Percentiles rank a stretch among this genome's conserved stretches.
phyloP scores from a whole-genome alignment of 2,797 vertebrate species.

The Paratrypauchen microcephalus region DNA sequence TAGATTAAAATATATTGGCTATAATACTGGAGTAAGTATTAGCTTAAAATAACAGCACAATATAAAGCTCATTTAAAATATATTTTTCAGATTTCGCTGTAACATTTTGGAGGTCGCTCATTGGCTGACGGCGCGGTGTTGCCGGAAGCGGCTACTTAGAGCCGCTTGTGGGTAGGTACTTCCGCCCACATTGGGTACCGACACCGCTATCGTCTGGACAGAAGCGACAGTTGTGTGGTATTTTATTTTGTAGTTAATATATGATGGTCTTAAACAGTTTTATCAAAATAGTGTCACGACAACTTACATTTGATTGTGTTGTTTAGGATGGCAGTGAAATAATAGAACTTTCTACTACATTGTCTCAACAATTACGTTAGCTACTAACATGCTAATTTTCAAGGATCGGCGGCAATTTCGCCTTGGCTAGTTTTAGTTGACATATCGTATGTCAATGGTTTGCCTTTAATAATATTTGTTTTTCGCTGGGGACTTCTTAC shows the following conservation, averaged over 20 bases:
- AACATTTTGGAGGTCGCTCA: constrained; percentile 11
- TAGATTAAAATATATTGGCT: no score
- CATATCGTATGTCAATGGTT: not conserved
- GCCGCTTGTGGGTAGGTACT: no score
- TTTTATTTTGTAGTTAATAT: not conserved
- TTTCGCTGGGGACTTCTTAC: not conserved
- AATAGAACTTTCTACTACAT: not conserved
- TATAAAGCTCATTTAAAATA: not conserved
- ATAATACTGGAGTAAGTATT: not conserved
- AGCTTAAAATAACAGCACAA: not conserved
- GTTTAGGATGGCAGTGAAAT: not conserved
- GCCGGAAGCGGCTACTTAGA: constrained; percentile 34
- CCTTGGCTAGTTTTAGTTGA: constrained; percentile 22
- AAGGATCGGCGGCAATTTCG: constrained; percentile 56
- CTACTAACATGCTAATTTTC: constrained; percentile 1
- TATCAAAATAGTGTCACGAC: not conserved
- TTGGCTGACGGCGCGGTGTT: constrained; percentile 36
- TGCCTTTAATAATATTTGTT: not conserved
- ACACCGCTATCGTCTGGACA: not conserved
- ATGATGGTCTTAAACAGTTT: not conserved
- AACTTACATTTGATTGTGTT: not conserved
- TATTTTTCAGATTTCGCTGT: not conserved
- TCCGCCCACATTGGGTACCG: no score
- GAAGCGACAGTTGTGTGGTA: not conserved
- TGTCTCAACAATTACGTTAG: not conserved